Percentiles rank a stretch among this genome's conserved stretches.
These are phyloP conservation scores for Ancistrus triradiatus DNA, from an alignment of 2,113 vertebrate genomes.

Conservation along the genomic window DNA sequence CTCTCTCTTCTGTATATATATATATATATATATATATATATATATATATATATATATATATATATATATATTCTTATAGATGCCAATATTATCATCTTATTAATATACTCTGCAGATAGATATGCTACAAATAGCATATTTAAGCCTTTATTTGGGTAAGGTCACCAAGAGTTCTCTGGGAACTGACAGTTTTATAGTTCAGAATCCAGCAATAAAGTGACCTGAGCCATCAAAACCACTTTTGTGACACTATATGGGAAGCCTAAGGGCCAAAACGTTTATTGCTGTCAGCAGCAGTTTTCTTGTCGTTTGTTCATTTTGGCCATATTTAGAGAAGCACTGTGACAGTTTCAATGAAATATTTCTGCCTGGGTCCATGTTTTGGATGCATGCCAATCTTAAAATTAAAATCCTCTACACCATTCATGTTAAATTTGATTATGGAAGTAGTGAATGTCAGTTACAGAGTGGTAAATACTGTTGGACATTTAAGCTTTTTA, in stretches of 20 bases:
- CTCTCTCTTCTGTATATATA: too few relatives aligned
- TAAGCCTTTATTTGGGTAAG: constrained; percentile 5
- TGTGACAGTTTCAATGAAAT: constrained; percentile 15
- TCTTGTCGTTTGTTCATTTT: constrained; percentile 49
- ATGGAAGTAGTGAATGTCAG: too few relatives aligned
- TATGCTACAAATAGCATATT: constrained; percentile 10
- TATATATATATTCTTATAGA: too few relatives aligned
- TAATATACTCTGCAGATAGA: not conserved
- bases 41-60: too few relatives aligned
- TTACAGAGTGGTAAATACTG: too few relatives aligned
- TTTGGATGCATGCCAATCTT: not conserved
- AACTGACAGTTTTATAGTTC: constrained; percentile 56
- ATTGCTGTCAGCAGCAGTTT: constrained; percentile 48
- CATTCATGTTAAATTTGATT: too few relatives aligned
- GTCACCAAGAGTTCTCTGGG: constrained; percentile 48
- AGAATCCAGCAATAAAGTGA: constrained; percentile 24
- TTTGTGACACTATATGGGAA: constrained; percentile 45
- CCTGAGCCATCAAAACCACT: constrained; percentile 44
- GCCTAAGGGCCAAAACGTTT: constrained; percentile 45
- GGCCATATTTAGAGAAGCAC: constrained; percentile 31
- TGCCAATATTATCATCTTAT: not conserved
- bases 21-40: too few relatives aligned
- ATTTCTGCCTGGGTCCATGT: constrained; percentile 2
- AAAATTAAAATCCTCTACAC: too few relatives aligned
- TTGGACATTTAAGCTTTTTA: too few relatives aligned